phyloP scores from a whole-genome alignment of 2,113 vertebrate species.

The Ctenomys sociabilis region DNA sequence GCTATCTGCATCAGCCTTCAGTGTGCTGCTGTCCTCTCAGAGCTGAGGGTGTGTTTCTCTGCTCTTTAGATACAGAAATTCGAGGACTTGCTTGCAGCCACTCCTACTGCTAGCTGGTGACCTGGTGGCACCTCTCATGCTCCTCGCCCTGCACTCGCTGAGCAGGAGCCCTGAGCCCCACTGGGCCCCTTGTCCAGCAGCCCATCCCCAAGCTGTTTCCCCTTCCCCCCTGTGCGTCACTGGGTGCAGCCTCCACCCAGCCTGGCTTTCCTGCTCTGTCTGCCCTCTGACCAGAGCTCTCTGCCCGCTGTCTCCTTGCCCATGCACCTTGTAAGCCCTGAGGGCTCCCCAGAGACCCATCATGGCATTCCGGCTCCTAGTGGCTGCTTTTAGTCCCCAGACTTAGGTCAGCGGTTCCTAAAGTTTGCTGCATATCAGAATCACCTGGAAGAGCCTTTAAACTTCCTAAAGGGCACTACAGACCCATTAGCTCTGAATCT shows the following conservation, averaged over 20 bases:
- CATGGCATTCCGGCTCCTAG: neutral
- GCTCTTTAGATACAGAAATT: neutral
- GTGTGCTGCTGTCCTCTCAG: neutral
- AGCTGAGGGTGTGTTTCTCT: neutral
- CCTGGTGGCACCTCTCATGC: neutral
- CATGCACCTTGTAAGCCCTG: rapidly evolving
- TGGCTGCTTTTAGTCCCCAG: neutral
- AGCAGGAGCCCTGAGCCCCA: neutral
- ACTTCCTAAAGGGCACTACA: neutral
- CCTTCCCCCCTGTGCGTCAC: neutral
- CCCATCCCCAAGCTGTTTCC: rapidly evolving
- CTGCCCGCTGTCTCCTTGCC: neutral
- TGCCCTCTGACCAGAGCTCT: neutral
- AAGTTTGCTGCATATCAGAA: neutral
- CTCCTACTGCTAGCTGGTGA: neutral
- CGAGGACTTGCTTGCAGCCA: neutral
- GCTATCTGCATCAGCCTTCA: neutral
- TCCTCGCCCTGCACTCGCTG: too few species aligned
- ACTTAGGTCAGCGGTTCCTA: neutral
- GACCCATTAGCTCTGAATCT: constrained; percentile 25
- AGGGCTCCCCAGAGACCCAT: neutral
- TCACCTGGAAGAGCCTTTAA: neutral
- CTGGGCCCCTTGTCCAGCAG: neutral
- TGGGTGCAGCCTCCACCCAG: neutral
- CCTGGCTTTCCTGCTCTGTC: neutral